Evolutionary conservation across 2,113 vertebrate species (phyloP).

Genomic region (Agapornis roseicollis): DNA sequence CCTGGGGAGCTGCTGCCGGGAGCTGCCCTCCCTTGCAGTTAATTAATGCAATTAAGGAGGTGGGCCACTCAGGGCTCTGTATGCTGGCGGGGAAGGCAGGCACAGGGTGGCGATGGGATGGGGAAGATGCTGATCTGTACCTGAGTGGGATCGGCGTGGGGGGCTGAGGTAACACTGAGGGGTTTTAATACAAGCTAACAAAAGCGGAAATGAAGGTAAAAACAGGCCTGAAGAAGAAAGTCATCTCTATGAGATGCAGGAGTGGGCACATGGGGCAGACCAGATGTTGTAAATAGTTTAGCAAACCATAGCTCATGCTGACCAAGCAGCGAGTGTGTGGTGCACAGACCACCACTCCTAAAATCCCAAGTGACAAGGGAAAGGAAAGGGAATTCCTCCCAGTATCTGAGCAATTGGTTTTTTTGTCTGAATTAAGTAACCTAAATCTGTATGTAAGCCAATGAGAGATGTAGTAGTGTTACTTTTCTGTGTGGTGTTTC

Average conservation of each 20-base stretch:
- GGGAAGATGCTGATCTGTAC: background rate
- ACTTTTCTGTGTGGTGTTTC: background rate
- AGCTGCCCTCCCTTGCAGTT: slow-evolving; percentile 21
- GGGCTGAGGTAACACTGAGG: background rate
- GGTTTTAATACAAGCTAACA: background rate
- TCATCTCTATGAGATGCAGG: accelerated
- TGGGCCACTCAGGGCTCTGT: background rate
- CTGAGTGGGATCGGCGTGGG: background rate
- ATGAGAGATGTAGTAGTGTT: accelerated
- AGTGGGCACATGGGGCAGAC: background rate
- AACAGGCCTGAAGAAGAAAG: background rate
- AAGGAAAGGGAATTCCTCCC: background rate
- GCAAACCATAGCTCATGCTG: background rate
- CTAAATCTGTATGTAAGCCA: background rate
- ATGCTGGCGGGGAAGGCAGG: background rate
- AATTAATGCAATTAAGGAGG: background rate
- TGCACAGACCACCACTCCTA: background rate
- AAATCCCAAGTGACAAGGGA: background rate
- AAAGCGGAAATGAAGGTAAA: background rate
- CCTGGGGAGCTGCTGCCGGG: background rate
- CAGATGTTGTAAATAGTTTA: background rate
- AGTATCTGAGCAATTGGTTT: background rate
- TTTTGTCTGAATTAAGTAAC: background rate
- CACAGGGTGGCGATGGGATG: background rate
- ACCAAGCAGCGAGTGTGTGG: background rate